Conservation (phyloP, 2,113 vertebrate genomes). For the Panthera leo region DNA sequence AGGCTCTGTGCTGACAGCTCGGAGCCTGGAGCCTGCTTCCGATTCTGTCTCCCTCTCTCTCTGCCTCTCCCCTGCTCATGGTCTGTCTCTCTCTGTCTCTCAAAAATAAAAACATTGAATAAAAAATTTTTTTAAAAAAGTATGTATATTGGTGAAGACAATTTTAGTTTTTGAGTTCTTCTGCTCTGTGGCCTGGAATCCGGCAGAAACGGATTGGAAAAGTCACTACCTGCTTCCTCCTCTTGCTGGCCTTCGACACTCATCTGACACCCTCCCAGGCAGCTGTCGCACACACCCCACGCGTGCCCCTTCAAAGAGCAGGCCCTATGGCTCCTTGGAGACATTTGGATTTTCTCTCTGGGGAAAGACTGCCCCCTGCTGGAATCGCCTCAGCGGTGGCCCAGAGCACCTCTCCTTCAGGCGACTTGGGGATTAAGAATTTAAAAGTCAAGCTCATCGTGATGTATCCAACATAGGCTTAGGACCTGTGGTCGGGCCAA, state of each 20-base stretch:
- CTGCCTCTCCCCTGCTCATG: too few species aligned
- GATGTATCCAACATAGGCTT: not conserved
- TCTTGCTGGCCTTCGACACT: not conserved
- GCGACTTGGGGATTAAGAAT: not conserved
- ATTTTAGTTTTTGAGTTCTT: not conserved
- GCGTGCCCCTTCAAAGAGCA: not conserved
- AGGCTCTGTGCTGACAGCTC: too few species aligned
- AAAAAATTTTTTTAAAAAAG: too few species aligned
- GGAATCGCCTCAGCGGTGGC: not conserved
- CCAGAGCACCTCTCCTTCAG: not conserved
- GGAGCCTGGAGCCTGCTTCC: too few species aligned
- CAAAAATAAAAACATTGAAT: too few species aligned
- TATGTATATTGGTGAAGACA: not conserved
- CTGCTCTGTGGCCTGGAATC: not conserved
- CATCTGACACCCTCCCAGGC: not conserved
- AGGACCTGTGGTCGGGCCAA: not conserved
- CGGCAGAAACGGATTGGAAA: not conserved
- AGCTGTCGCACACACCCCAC: accelerated
- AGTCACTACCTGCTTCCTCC: not conserved
- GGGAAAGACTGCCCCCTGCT: constrained; percentile 72
- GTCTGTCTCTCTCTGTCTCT: too few species aligned
- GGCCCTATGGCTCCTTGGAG: accelerated
- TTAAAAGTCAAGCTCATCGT: not conserved
- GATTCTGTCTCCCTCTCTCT: too few species aligned
- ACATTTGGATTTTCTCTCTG: constrained; percentile 33